Evolutionary conservation across 2,113 vertebrate genomes (phyloP), one percentile per base, ranked within the genome.

Genomic region (Labeo catla): DNA sequence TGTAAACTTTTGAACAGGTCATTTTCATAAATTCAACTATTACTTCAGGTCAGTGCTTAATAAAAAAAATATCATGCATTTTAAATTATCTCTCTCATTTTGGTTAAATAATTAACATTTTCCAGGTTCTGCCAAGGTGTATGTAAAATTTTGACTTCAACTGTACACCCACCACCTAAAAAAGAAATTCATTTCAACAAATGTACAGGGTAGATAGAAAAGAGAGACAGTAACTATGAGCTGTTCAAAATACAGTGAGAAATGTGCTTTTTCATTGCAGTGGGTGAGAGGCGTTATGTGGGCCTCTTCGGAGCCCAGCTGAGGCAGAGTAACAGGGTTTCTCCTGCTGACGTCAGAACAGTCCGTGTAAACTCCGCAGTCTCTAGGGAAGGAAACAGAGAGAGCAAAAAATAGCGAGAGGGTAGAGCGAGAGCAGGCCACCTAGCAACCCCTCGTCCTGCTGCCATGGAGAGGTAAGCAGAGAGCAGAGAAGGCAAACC

Each of bases 401-500:
- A 84, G 77, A 89, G 86, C 63, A 77, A 84, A 88, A 86, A 89
- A 82, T 21, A 88, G 28, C 34, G 10, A 92, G 66, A 76, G 91
- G 36, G 12, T 5, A 83, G 89, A 89, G 91, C 91, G 89, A 92
- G 92, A 92, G 91, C 9, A 15, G 86, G 92, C 52, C 52, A 72
- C 21, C 52, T 43, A 39, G 36, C 63, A 74, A 47, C 15, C 23
- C 72, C n/a, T 12, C 68, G 8, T 23, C 19, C 81, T 43, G 34
- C 66, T 59, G 50, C 34, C 68, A 83, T 28, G 68, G 50, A 89
- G 90, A 84, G 52, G 89, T 68, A 73, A 23, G 92, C 54, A 66
- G 90, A 83, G 89, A 91, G 92, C 93, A 88, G 91, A 91, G 93
- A 91, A 87, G 93, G 90, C 89, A 88, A 86, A 90, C 86, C 86